A percentile compares a stretch with the other conserved stretches of the same genome.
These are phyloP conservation scores for Muntiacus muntjak DNA, from an alignment of 2,113 vertebrate species.

Conservation along the genomic window DNA sequence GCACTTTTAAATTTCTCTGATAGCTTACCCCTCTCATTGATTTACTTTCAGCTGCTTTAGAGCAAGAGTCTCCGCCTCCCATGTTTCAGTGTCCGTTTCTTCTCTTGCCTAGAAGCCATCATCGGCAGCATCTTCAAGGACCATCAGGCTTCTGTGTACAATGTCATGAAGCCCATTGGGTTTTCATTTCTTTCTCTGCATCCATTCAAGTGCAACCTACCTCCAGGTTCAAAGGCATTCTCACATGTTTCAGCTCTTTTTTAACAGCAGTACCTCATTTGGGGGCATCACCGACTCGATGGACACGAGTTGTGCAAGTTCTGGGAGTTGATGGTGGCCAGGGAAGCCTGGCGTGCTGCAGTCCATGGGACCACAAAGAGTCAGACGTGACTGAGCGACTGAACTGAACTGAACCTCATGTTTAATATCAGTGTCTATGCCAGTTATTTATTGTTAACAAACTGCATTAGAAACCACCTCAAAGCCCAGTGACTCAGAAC, in stretches of 20 bases:
- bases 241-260: too few species aligned
- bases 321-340: too few species aligned
- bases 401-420: neutral
- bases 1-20: neutral
- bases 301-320: too few species aligned
- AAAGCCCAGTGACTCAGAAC: neutral
- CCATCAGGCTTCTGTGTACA: neutral
- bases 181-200: neutral
- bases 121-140: neutral
- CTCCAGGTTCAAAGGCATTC: too few species aligned
- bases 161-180: neutral
- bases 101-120: neutral
- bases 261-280: too few species aligned
- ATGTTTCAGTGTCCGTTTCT: neutral
- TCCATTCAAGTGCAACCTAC: too few species aligned
- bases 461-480: neutral
- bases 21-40: neutral
- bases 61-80: neutral
- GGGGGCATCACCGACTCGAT: too few species aligned
- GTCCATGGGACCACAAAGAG: neutral
- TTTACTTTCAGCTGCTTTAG: neutral
- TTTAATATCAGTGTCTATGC: neutral
- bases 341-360: neutral
- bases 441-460: neutral
- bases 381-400: too few species aligned